Evolutionary conservation across 2,888 invertebrate genomes (phyloP).

Genomic region (Syritta pipiens): DNA sequence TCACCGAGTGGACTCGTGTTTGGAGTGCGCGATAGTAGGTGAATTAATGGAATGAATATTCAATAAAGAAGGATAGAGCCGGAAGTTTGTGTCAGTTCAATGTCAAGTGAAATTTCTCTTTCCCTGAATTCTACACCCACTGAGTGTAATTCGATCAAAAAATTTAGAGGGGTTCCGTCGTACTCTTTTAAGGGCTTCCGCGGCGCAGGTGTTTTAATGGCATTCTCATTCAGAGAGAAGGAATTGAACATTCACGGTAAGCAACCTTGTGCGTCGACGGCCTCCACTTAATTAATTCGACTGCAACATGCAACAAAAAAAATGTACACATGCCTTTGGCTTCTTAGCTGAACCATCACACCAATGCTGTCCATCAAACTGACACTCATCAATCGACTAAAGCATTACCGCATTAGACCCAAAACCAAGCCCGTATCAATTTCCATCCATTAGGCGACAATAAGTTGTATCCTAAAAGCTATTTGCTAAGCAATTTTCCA

Average conservation of each 20-base stretch:
- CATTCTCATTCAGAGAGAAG: too few relatives aligned
- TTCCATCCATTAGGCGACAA: slow-evolving; percentile 13
- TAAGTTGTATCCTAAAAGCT: background rate
- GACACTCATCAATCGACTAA: slow-evolving; percentile 4
- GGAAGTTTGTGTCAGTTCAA: slow-evolving; percentile 62
- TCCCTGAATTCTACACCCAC: background rate
- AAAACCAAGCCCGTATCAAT: slow-evolving; percentile 5
- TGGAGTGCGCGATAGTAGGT: slow-evolving; percentile 26
- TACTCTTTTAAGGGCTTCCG: slow-evolving; percentile 14
- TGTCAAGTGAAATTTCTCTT: slow-evolving; percentile 55
- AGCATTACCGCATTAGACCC: slow-evolving; percentile 2
- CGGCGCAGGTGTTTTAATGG: slow-evolving; percentile 18
- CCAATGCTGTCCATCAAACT: too few relatives aligned
- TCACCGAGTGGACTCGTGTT: background rate
- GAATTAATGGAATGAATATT: slow-evolving; percentile 64
- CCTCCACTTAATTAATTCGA: too few relatives aligned
- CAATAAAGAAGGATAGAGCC: slow-evolving; percentile 49
- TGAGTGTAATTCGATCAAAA: slow-evolving; percentile 55
- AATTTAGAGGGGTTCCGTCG: background rate
- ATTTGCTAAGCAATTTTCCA: slow-evolving; percentile 5
- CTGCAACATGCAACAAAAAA: too few relatives aligned
- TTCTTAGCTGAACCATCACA: too few relatives aligned
- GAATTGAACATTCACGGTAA: too few relatives aligned
- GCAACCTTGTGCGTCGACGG: too few relatives aligned
- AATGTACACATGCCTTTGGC: too few relatives aligned